A percentile compares a stretch with the other conserved stretches of the same genome.
Conservation (phyloP, 2,888 invertebrate species). For the Siphlonurus alternatus region DNA sequence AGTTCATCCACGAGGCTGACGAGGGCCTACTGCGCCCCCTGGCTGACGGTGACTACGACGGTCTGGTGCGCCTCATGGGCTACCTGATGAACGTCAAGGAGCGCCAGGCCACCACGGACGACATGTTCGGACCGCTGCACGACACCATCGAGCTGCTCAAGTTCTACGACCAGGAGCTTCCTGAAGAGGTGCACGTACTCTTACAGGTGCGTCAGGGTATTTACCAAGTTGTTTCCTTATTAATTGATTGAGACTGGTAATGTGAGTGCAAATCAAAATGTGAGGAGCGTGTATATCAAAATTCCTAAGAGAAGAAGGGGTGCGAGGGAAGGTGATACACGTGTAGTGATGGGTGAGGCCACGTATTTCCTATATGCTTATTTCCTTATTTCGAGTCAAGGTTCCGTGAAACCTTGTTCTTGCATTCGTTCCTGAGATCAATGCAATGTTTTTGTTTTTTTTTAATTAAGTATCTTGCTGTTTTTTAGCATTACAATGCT, state of each 20-base stretch:
- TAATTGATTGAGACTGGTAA: background rate
- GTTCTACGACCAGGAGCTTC: constrained; percentile 91
- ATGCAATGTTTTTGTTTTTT: too few species aligned
- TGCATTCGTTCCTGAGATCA: too few species aligned
- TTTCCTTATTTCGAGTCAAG: too few species aligned
- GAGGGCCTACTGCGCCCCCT: constrained; percentile 62
- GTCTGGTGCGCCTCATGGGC: constrained; percentile 85
- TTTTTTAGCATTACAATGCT: too few species aligned
- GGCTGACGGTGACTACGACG: constrained; percentile 76
- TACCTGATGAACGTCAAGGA: constrained; percentile 86
- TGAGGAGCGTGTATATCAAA: background rate
- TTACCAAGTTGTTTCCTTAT: background rate
- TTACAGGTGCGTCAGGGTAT: constrained; percentile 52
- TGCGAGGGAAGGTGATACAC: too few species aligned
- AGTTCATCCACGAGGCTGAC: constrained; percentile 80
- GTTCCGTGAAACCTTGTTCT: too few species aligned
- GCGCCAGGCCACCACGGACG: constrained; percentile 69
- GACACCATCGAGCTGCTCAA: constrained; percentile 85
- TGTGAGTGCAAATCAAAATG: background rate
- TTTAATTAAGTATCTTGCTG: too few species aligned
- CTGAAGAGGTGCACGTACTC: constrained; percentile 86
- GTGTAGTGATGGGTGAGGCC: too few species aligned
- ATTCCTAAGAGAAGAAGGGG: background rate
- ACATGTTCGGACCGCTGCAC: constrained; percentile 88
- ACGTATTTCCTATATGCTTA: too few species aligned